phyloP scores from a whole-genome alignment of 2,113 vertebrate genomes.

The Perca fluviatilis region DNA sequence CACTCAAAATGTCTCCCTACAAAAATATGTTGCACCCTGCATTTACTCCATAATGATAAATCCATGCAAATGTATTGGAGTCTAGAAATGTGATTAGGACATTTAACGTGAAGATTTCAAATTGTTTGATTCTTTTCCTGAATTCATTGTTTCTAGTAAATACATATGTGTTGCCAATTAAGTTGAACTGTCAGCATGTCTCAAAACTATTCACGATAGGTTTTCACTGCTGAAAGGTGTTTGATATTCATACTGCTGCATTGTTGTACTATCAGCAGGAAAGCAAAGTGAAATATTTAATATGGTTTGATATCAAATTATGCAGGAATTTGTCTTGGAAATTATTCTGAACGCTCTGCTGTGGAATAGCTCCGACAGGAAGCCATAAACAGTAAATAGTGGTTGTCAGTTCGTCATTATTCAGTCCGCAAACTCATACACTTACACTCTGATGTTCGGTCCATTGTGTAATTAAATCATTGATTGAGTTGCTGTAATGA shows the following conservation, averaged over 20 bases:
- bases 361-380: conserved; percentile 39
- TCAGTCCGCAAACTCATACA: conserved; percentile 52
- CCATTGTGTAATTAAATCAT: conserved; percentile 66
- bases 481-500: conserved; percentile 55
- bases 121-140: conserved; percentile 18
- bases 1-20: conserved; percentile 34
- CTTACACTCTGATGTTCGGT: conserved; percentile 35
- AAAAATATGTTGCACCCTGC: conserved; percentile 25
- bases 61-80: conserved; percentile 33
- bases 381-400: conserved; percentile 51
- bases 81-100: conserved; percentile 11
- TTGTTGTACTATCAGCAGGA: conserved; percentile 20
- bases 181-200: not conserved
- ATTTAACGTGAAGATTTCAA: conserved; percentile 25
- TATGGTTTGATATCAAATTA: conserved; percentile 40
- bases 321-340: conserved; percentile 45
- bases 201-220: conserved; percentile 22
- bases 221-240: conserved; percentile 11
- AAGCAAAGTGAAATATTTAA: conserved; percentile 36
- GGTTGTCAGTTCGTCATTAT: conserved; percentile 41
- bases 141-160: too few relatives aligned
- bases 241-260: conserved; percentile 46
- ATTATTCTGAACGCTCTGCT: conserved; percentile 44
- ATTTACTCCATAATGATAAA: conserved; percentile 36
- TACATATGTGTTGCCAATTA: not conserved